Base-by-base conservation (phyloP, 2,797 vertebrate genomes). In the Pagetopsis macropterus region DNA sequence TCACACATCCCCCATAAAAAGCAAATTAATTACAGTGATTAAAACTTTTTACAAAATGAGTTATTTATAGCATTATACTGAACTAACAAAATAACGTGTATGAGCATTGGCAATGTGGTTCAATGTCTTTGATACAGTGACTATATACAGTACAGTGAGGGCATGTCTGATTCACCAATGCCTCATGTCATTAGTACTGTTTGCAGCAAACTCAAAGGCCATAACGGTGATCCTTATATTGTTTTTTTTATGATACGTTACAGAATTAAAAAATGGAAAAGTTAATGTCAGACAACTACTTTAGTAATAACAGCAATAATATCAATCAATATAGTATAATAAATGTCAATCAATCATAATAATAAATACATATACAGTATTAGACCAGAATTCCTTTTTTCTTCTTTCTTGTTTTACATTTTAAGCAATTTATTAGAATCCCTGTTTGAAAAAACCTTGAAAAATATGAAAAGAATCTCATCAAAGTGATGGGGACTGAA, bases 161-260 rank as follows among this genome's bases (percentile, higher is more conserved):
- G 84, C 89, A 87, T 79, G 89, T 89, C 78, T 82, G 88, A 89
- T 88, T 91, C 89, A 90, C 92, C 93, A 91, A 90, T 90, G 87
- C 86, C 89, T 94, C 84, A 91, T 87, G 90, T 91, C 86, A 81
- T 89, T 79, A 86, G 79, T 76, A 94, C 90, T 90, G 89, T 94
- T 93, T 89, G 86, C 91, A 94, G 93, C 88, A 91, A 94, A 95
- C 92, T 94, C 92, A 95, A 94, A 95, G 93, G 94, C 94, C 94
- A 94, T 95, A 95, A 93, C 78, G 92, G 94, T 95, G 94, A 94
- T 93, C 88, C 89, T 92, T 91, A 88, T 93, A 91, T 88, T 87
- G 88, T 80, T 83, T 88, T 80, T 37, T 37, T 84, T 54, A 92
- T 93, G 93, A 89, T 43, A 83, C 75, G 60, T 78, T 79, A 88